A percentile compares a stretch with the other conserved stretches of the same genome.
Conservation (phyloP, 2,113 vertebrate genomes). For the Tetrax tetrax region DNA sequence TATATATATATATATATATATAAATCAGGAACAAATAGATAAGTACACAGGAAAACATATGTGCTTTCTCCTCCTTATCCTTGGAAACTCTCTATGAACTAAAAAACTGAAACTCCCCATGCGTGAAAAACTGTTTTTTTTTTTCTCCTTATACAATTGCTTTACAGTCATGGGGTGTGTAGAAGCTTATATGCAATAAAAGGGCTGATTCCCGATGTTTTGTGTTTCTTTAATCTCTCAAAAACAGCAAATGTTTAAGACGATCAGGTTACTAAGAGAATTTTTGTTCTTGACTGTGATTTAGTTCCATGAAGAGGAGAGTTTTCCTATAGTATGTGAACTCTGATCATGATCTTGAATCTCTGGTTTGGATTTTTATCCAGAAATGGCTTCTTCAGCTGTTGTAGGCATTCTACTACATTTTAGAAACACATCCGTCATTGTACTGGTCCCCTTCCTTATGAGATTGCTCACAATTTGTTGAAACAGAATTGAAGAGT, state of each 20-base stretch:
- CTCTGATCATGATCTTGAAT: not conserved
- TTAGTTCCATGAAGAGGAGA: not conserved
- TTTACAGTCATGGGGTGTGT: not conserved
- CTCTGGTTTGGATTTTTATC: not conserved
- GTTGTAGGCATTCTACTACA: not conserved
- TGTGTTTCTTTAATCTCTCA: not conserved
- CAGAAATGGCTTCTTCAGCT: not conserved
- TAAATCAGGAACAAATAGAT: not conserved
- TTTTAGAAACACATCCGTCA: not conserved
- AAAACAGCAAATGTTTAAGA: not conserved
- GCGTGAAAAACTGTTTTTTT: not conserved
- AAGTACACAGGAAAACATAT: not conserved
- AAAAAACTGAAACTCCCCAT: not conserved
- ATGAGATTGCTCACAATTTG: not conserved
- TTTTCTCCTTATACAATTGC: not conserved
- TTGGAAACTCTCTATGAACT: not conserved
- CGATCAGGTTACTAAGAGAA: not conserved
- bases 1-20: too few species aligned
- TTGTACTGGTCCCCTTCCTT: not conserved
- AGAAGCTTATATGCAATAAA: not conserved
- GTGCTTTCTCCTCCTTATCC: not conserved
- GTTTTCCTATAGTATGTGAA: not conserved
- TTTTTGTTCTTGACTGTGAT: not conserved
- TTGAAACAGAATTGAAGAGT: not conserved
- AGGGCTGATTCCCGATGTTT: not conserved